These are phyloP conservation scores for Noturus placidus DNA, from an alignment of 2,113 vertebrate genomes.

Conservation along the genomic window DNA sequence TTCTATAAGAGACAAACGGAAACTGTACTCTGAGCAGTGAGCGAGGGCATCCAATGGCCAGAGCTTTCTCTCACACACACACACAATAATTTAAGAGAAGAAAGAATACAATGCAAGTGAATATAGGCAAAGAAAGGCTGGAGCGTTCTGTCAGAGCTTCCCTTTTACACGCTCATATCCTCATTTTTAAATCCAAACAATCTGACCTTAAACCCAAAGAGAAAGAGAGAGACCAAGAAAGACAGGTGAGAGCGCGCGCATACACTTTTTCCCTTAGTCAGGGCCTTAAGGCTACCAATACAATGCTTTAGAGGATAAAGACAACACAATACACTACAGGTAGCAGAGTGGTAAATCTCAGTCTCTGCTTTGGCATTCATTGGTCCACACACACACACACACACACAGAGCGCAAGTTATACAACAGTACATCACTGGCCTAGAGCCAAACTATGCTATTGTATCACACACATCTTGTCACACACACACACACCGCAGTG, in stretches of 20 bases:
- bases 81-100: neutral
- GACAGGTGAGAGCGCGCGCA: too few relatives aligned
- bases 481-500: constrained; percentile 19
- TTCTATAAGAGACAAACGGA: neutral
- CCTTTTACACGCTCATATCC: neutral
- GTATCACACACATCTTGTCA: constrained; percentile 17
- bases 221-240: neutral
- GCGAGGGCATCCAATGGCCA: too few relatives aligned
- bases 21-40: neutral
- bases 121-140: neutral
- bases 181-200: constrained; percentile 10
- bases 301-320: constrained; percentile 41
- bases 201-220: constrained; percentile 9
- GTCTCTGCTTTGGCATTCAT: constrained; percentile 19
- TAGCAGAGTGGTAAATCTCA: constrained; percentile 36
- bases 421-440: constrained; percentile 35
- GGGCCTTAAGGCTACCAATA: constrained; percentile 33
- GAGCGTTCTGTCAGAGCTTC: neutral
- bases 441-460: constrained; percentile 32
- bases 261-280: constrained; percentile 31
- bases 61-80: neutral
- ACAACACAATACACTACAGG: constrained; percentile 24
- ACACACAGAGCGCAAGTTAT: neutral
- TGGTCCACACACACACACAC: constrained; percentile 1
- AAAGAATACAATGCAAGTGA: neutral